phyloP scores from a whole-genome alignment of 2,113 vertebrate species.

The Syngnathus scovelli region DNA sequence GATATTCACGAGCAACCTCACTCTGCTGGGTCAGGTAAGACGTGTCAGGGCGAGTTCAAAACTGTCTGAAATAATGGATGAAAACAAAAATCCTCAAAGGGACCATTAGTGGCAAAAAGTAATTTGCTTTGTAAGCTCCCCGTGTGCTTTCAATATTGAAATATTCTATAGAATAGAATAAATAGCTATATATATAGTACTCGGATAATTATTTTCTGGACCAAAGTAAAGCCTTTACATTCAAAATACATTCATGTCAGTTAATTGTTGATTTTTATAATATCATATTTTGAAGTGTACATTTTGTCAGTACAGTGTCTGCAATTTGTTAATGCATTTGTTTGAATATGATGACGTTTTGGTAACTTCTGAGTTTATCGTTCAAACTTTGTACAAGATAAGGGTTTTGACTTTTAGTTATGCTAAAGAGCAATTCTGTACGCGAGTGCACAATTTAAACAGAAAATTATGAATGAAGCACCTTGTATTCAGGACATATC shows the following conservation, averaged over 20 bases:
- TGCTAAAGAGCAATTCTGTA: neutral
- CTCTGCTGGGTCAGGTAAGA: constrained; percentile 38
- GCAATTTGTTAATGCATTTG: no score
- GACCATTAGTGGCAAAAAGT: constrained; percentile 20
- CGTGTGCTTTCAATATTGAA: neutral
- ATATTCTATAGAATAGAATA: neutral
- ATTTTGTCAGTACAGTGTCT: no score
- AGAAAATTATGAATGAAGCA: neutral
- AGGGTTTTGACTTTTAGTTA: neutral
- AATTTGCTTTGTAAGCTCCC: neutral
- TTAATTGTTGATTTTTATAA: no score
- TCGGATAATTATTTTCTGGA: neutral
- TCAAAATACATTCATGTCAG: neutral
- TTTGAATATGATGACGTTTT: no score
- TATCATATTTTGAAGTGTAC: no score
- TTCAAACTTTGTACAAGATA: no score
- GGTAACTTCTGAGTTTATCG: no score
- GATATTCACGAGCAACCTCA: constrained; percentile 29
- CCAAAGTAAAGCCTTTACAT: neutral
- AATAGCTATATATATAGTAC: neutral
- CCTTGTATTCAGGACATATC: neutral
- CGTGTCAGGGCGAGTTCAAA: constrained; percentile 49
- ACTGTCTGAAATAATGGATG: constrained; percentile 13
- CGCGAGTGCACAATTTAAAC: neutral
- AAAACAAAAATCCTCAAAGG: constrained; percentile 26